Percentiles rank a stretch among this genome's conserved stretches.
phyloP scores from a whole-genome alignment of 92 coral and sea anemone species.

The Phymanthus crucifer region DNA sequence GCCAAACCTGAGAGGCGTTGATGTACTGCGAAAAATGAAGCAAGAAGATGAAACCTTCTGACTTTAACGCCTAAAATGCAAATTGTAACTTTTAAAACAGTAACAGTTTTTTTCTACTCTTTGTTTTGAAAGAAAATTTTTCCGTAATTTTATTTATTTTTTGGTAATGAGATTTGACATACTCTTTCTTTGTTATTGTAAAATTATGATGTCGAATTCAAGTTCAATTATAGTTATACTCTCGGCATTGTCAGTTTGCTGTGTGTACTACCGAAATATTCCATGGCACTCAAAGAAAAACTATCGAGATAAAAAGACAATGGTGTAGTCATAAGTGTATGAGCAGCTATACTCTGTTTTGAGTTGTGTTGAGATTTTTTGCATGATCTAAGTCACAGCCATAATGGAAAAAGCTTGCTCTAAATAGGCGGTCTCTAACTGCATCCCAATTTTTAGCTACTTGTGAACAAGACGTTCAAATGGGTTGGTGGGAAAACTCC shows the following conservation, averaged over 20 bases:
- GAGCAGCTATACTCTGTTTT: too few species aligned
- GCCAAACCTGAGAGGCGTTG: too few species aligned
- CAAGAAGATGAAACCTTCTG: too few species aligned
- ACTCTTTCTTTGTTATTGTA: background rate
- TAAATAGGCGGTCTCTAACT: slow-evolving; percentile 4
- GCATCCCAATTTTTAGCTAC: background rate
- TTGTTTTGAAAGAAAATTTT: too few species aligned
- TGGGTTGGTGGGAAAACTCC: slow-evolving; percentile 23
- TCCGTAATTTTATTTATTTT: background rate
- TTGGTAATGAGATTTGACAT: background rate
- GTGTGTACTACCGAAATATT: background rate
- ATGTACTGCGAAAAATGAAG: too few species aligned
- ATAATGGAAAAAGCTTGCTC: background rate
- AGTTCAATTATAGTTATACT: background rate
- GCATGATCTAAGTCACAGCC: background rate
- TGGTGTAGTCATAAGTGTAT: too few species aligned
- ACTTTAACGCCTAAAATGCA: too few species aligned
- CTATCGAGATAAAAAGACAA: background rate
- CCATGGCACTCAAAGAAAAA: background rate
- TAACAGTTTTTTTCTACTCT: too few species aligned
- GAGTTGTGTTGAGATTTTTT: too few species aligned
- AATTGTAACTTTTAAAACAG: too few species aligned
- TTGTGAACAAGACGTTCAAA: background rate
- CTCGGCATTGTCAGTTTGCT: background rate
- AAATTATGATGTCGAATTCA: background rate